Evolutionary conservation across 2,113 vertebrate genomes (phyloP).

Genomic region (Chinchilla lanigera): DNA sequence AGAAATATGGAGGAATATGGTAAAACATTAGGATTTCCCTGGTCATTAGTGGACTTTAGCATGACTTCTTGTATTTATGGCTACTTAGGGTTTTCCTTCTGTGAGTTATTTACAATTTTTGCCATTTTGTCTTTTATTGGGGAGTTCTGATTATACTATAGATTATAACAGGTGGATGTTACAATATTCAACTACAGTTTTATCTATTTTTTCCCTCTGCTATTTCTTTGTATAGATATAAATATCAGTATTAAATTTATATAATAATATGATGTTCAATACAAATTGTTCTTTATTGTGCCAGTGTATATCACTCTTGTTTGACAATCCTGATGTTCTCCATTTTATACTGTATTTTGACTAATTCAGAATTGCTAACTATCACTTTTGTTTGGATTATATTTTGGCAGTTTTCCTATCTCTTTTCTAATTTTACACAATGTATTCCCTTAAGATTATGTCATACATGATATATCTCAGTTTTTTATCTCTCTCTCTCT

Average conservation of each 20-base stretch:
- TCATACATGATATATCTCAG: neutral
- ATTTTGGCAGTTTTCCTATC: neutral
- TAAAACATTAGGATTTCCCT: neutral
- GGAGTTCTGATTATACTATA: neutral
- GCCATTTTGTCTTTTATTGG: neutral
- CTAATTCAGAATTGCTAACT: neutral
- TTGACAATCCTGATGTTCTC: neutral
- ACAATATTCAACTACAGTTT: conserved; percentile 3
- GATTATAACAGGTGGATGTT: neutral
- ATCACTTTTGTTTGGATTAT: neutral
- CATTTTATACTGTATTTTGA: neutral
- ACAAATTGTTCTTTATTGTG: conserved; percentile 32
- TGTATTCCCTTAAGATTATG: conserved; percentile 27
- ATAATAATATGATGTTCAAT: neutral
- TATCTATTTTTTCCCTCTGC: neutral
- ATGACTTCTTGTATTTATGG: neutral
- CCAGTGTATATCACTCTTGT: neutral
- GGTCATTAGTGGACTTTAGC: neutral
- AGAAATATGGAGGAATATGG: conserved; percentile 1
- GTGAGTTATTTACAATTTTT: neutral
- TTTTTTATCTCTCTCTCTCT: no score
- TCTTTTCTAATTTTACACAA: neutral
- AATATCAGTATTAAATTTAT: neutral
- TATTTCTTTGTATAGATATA: neutral
- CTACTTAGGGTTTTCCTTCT: neutral